These are phyloP conservation scores for Acrobasis suavella DNA, from an alignment of 2,888 invertebrate species.

Conservation along the genomic window DNA sequence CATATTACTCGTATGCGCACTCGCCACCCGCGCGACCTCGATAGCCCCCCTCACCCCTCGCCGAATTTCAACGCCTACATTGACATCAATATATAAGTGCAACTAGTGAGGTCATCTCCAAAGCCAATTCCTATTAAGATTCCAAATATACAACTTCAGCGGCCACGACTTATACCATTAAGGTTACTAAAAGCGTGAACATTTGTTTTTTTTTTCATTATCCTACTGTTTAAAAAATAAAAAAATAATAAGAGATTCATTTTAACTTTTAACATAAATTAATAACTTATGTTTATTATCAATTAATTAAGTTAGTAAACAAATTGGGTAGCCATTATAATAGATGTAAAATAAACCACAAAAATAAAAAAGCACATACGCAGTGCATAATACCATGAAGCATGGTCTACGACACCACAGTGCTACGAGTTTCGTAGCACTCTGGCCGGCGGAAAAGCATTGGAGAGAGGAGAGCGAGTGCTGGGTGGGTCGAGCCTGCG, in stretches of 20 bases:
- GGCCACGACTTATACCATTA: too few relatives aligned
- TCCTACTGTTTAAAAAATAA: too few relatives aligned
- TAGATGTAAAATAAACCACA: constrained; percentile 20
- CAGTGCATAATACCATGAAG: constrained; percentile 32
- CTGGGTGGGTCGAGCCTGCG: constrained; percentile 68
- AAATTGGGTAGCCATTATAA: constrained; percentile 16
- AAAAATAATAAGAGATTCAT: too few relatives aligned
- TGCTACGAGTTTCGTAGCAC: constrained; percentile 60
- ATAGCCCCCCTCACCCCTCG: constrained; percentile 62
- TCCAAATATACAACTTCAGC: constrained; percentile 38
- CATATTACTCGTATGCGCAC: constrained; percentile 63
- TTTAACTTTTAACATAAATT: too few relatives aligned
- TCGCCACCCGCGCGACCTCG: constrained; percentile 68
- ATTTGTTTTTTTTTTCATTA: too few relatives aligned
- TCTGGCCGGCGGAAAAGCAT: constrained; percentile 58
- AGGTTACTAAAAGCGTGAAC: too few relatives aligned
- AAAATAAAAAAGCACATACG: constrained; percentile 17
- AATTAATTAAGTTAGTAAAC: too few relatives aligned
- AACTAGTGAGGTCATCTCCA: constrained; percentile 47
- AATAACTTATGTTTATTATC: too few relatives aligned
- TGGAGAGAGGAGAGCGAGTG: constrained; percentile 66
- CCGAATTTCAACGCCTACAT: constrained; percentile 61
- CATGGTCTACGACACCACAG: constrained; percentile 51
- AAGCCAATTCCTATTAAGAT: constrained; percentile 44
- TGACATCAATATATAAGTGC: constrained; percentile 39